Evolutionary conservation across 2,888 invertebrate species (phyloP), one percentile per base, ranked within the genome.

Genomic region (Allolobophora icterica): DNA sequence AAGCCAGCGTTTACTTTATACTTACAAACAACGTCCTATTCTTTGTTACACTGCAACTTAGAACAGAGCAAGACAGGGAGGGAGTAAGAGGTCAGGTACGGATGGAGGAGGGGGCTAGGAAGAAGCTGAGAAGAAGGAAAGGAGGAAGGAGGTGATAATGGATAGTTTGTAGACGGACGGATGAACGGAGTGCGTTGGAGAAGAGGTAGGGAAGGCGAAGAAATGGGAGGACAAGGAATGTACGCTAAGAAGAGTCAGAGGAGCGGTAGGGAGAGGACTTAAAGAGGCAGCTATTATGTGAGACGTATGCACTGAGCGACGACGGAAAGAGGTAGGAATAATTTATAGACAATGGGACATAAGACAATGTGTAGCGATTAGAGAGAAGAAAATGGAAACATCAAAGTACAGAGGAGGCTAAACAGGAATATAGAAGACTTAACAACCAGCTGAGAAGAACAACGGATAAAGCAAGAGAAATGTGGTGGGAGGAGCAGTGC

Each of bases 1-100:
- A 71, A 71, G 71, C 30, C 71, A 71, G n/a, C 71, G n/a, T 71
- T 71, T 71, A n/a, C 71, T n/a, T 71, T 71, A 71, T 71, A 71
- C 71, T n/a, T n/a, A n/a, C 71, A 71, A 71, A 71, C 71, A 71
- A 71, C 71, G 71, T 71, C 3, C 71, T 71, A 30, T 71, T 71
- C 71, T 71, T n/a, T 71, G 71, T 71, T 71, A 1, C n/a, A 71
- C 8, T 30, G 71, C n/a, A 71, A n/a, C 71, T 71, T n/a, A 71
- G 52, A 52, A 4, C 24, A 52, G 52, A 24, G 71, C 30, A 71
- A 71, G 71, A 71, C 52, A 52, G 52, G 52, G 42, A 17, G 42
- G 1, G 42, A 42, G 8, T 11, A 71, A 71, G 71, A n/a, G 71
- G 71, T 0, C 0, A 71, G 17, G 71, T 8, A 71, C 0, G 71